Evolutionary conservation across 2,797 vertebrate species (phyloP), one percentile per base, ranked within the genome.

Genomic region (Neopelma chrysocephalum): DNA sequence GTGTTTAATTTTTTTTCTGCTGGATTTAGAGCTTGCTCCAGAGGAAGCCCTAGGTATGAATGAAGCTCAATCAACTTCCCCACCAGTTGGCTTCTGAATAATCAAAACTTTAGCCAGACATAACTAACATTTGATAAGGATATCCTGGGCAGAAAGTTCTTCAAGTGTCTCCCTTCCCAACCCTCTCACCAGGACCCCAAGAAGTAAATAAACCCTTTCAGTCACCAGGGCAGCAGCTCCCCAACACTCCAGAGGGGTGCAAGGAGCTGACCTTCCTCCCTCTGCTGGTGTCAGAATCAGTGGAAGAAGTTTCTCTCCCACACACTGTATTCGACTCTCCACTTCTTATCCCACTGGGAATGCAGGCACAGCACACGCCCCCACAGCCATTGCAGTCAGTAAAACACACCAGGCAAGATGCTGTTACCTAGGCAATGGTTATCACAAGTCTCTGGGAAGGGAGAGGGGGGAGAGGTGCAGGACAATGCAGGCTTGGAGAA

Each of bases 371-470:
- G 94, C 90, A 86, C 78, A 93, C 91, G 17, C 97, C 96, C 89
- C 96, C 96, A 87, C 94, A 96, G 2, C 57, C 79, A 47, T 15
- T 43, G 90, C 94, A 94, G 92, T 68, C 94, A 96, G 90, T 17
- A 94, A 93, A 66, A 75, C 87, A 94, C 95, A 68, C 72, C 58
- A 94, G 93, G 95, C 70, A 53, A 75, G 95, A 96, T 95, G 94
- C 95, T 72, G 97, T 97, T 97, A 89, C 97, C 97, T 94, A 95
- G 97, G 97, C 95, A 95, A 97, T 97, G 90, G 72, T 90, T 89
- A 73, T 85, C 89, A 93, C 87, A 82, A 94, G 64, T 48, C 84
- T 48, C 69, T 60, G 85, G 62, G 18, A 94, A 92, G 17, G 58
- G 64, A 94, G 77, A 14, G 2, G 5, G 58, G 70, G 58, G n/a